Evolutionary conservation across 2,888 invertebrate genomes (phyloP).

Genomic region (Lithodes maja): DNA sequence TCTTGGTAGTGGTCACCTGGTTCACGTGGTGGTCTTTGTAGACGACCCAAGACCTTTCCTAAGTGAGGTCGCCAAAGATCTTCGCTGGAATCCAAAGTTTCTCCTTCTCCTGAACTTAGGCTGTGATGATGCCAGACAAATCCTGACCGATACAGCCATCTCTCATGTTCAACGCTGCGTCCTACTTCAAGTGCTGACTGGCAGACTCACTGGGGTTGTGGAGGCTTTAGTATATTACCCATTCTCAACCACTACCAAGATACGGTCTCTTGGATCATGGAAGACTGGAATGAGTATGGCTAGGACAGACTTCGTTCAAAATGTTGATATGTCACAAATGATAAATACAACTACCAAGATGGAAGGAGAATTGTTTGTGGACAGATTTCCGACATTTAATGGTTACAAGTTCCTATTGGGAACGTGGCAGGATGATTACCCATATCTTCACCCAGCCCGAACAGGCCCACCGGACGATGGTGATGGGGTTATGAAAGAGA

Average conservation of each 20-base stretch:
- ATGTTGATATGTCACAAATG: too few relatives aligned
- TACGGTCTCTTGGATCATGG: too few relatives aligned
- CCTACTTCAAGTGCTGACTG: neutral
- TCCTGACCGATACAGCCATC: conserved; percentile 25
- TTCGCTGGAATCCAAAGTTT: conserved; percentile 46
- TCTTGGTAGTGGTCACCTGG: neutral
- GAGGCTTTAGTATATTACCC: conserved; percentile 34
- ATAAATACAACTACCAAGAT: too few relatives aligned
- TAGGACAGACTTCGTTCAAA: too few relatives aligned
- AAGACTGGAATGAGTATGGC: too few relatives aligned
- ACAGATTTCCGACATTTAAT: too few relatives aligned
- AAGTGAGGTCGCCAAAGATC: neutral
- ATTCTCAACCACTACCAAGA: neutral
- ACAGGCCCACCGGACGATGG: too few relatives aligned
- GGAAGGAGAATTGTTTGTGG: too few relatives aligned
- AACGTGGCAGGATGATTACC: too few relatives aligned
- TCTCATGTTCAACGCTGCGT: neutral
- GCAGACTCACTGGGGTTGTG: neutral
- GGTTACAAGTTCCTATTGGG: too few relatives aligned
- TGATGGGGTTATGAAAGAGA: too few relatives aligned
- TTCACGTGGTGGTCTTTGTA: conserved; percentile 24
- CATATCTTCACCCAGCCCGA: too few relatives aligned
- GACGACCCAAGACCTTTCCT: conserved; percentile 23
- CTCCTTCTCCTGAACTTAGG: conserved; percentile 24
- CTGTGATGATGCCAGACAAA: neutral